Evolutionary conservation across 2,888 invertebrate genomes (phyloP).

Genomic region (Metalampra italica): DNA sequence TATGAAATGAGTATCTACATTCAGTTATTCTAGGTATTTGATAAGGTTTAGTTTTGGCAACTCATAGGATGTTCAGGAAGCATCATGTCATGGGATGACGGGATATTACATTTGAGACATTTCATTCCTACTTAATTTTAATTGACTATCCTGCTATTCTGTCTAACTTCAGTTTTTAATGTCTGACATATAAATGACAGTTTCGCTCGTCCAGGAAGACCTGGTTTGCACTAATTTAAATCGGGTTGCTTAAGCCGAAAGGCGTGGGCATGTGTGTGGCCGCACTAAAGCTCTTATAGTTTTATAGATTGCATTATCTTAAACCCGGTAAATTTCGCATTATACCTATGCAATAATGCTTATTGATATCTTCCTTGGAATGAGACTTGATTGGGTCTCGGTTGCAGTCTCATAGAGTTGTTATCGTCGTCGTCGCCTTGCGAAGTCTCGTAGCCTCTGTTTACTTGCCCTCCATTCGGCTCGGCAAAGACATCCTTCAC

Average conservation of each 20-base stretch:
- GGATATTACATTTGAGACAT: background rate
- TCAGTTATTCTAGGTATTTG: constrained; percentile 22
- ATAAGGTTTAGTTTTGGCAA: constrained; percentile 19
- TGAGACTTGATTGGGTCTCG: constrained; percentile 81
- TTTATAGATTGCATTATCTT: constrained; percentile 26
- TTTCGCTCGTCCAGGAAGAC: no score
- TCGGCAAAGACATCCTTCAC: constrained; percentile 89
- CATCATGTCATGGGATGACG: background rate
- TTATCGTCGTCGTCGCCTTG: constrained; percentile 82
- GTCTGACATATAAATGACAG: no score
- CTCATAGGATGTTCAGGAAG: constrained; percentile 13
- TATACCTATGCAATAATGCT: constrained; percentile 11
- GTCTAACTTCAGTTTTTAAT: background rate
- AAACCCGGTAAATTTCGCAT: constrained; percentile 26
- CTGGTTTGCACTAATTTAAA: no score
- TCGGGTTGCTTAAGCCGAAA: no score
- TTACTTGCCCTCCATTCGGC: constrained; percentile 85
- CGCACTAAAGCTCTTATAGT: background rate
- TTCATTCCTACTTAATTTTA: background rate
- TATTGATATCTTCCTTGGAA: constrained; percentile 70
- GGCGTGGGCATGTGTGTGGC: no score
- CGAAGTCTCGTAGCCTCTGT: constrained; percentile 86
- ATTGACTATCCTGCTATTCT: background rate
- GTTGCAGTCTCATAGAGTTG: constrained; percentile 86
- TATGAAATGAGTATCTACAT: constrained; percentile 52